Evolutionary conservation across 2,797 vertebrate genomes (phyloP), one percentile per base, ranked within the genome.

Genomic region (Myoxocephalus aenaeus): DNA sequence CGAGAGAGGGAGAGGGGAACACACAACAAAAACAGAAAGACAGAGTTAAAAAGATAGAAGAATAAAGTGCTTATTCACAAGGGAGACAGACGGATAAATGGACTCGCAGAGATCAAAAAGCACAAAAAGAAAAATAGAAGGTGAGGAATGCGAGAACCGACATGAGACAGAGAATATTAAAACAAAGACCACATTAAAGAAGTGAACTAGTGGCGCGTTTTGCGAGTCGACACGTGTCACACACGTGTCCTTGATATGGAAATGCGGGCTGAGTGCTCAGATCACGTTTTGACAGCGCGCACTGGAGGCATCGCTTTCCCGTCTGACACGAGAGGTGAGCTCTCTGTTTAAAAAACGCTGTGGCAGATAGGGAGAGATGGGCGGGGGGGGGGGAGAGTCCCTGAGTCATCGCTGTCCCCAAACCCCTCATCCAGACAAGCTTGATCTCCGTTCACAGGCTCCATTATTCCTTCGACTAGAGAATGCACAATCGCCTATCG

Each of bases 221-320:
- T 82, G 82, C 77, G 57, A 89, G 83, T 83, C 88, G 70, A 87
- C 81, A 75, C 79, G 29, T 29, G 2, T 4, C 32, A 82, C 87
- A 76, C 85, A 76, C 25, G 2, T 69, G 83, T 81, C 86, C 88
- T 91, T 92, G 90, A 92, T 90, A 90, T 92, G 90, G 89, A 92
- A 91, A 92, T 90, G 61, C n/a, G 0, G 22, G 64, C 73, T 48
- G 64, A 72, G 79, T 0, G 74, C 87, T 90, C 76, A 79, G 79
- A 86, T 89, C 73, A 27, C 42, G n/a, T 75, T 89, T 44, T 92
- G 92, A 91, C 91, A 86, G 84, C 8, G 4, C 15, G 40, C 25
- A 87, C 82, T 65, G 75, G 73, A 85, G 86, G 86, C 81, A 69
- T 84, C 78, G 76, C 75, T 84, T 76, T 71, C 58, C 79, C 29